Conservation (phyloP, 2,797 vertebrate species). For the Tokudaia muenninki region DNA sequence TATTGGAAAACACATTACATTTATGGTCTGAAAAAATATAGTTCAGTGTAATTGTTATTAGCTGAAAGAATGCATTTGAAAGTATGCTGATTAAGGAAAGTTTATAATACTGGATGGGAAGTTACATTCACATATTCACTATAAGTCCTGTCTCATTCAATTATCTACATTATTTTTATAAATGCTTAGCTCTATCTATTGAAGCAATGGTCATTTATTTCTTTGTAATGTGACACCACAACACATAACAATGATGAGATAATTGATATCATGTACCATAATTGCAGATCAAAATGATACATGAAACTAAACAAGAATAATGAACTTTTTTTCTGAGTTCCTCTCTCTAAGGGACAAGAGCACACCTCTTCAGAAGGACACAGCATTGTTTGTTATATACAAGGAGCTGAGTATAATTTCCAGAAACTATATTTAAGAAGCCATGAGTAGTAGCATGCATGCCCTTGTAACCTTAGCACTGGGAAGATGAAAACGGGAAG, state of each 20-base stretch:
- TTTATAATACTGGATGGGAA: background rate
- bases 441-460: background rate
- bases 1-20: background rate
- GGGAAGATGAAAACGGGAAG: background rate
- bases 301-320: background rate
- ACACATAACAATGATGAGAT: background rate
- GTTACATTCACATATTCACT: constrained; percentile 3
- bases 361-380: background rate
- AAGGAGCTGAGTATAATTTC: background rate
- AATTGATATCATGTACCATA: constrained; percentile 4
- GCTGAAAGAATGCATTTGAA: constrained; percentile 34
- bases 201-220: constrained; percentile 11
- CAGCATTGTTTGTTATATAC: background rate
- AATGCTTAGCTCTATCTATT: constrained; percentile 21
- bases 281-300: constrained; percentile 32
- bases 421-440: background rate
- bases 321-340: background rate
- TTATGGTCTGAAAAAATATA: background rate
- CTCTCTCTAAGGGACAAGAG: background rate
- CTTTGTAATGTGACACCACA: background rate
- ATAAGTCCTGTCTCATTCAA: background rate
- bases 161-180: constrained; percentile 1
- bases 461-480: background rate
- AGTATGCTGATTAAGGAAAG: constrained; percentile 13
- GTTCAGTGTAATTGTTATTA: background rate